Conservation (phyloP, 2,797 vertebrate species). For the Molossus alvarezi region DNA sequence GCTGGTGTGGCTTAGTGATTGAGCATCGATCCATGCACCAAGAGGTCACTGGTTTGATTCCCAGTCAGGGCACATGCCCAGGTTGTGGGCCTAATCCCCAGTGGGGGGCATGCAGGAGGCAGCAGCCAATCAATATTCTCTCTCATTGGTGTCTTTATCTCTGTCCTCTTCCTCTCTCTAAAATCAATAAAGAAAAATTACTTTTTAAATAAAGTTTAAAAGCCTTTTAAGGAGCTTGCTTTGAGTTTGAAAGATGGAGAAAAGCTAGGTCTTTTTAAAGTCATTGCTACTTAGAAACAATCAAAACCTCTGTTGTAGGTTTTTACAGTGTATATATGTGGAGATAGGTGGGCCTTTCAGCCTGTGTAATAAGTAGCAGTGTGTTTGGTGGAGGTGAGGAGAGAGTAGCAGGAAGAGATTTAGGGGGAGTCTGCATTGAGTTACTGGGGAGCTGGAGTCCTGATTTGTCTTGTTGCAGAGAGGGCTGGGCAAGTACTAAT, state of each 20-base stretch:
- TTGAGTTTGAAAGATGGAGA: slow-evolving; percentile 33
- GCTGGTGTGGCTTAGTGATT: too few species aligned
- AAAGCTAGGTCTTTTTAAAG: slow-evolving; percentile 27
- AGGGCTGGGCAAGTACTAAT: background rate
- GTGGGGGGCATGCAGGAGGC: too few species aligned
- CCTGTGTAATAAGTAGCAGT: background rate
- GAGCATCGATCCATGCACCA: too few species aligned
- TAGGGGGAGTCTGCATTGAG: background rate
- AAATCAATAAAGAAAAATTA: too few species aligned
- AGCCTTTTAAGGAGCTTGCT: slow-evolving; percentile 31
- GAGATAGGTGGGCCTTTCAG: background rate
- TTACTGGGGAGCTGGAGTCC: background rate
- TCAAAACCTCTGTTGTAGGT: background rate
- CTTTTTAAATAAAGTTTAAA: background rate
- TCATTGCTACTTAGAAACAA: background rate
- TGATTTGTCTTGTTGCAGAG: background rate
- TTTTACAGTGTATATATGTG: background rate
- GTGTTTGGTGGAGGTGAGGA: background rate
- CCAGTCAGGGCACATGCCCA: too few species aligned
- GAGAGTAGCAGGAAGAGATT: background rate
- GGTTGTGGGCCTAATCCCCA: too few species aligned
- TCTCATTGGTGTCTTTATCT: too few species aligned
- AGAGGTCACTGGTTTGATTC: too few species aligned
- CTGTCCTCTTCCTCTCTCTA: too few species aligned
- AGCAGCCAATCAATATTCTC: too few species aligned